Conservation (phyloP, 2,888 invertebrate genomes). For the Diarsia mendica region DNA sequence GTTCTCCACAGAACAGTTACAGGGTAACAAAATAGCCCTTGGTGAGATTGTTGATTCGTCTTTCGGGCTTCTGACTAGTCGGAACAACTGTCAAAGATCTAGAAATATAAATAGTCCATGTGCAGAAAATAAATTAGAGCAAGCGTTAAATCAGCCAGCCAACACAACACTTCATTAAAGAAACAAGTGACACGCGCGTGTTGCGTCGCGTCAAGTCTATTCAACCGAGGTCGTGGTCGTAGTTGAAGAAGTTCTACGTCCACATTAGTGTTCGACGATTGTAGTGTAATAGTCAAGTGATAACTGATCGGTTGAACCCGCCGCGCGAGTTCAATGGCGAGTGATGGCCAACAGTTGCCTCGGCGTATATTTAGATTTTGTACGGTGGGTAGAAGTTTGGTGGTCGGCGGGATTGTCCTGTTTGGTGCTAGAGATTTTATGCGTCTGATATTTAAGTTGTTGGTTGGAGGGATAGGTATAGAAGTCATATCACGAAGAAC, state of each 20-base stretch:
- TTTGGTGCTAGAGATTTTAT: not conserved
- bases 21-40: not conserved
- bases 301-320: conserved; percentile 67
- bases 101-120: not conserved
- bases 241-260: not conserved
- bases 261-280: conserved; percentile 45
- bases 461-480: not conserved
- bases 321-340: conserved; percentile 70
- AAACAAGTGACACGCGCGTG: not conserved
- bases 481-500: no score
- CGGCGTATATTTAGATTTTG: conserved; percentile 71
- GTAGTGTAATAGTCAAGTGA: conserved; percentile 62
- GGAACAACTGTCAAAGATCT: not conserved
- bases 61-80: not conserved
- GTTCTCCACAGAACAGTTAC: not conserved
- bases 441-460: not conserved
- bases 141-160: no score
- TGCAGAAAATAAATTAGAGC: no score
- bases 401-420: conserved; percentile 22
- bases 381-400: conserved; percentile 57
- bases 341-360: conserved; percentile 66
- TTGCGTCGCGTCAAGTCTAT: not conserved
- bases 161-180: not conserved
- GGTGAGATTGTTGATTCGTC: not conserved
- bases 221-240: not conserved